Percentiles rank a stretch among this genome's conserved stretches.
phyloP scores from a whole-genome alignment of 2,888 invertebrate genomes.

The Linyphia triangularis region DNA sequence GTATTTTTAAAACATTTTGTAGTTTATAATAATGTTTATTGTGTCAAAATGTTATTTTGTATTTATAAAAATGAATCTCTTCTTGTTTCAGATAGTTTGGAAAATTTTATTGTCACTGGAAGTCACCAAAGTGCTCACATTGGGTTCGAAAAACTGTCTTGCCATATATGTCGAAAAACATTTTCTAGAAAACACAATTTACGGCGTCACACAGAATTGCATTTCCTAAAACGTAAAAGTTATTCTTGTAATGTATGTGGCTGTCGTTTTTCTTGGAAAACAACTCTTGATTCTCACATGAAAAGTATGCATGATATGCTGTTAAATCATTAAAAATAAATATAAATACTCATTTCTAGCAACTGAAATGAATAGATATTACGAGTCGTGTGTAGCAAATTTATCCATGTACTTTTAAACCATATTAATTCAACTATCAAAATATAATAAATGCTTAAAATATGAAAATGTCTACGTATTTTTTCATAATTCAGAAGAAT shows the following conservation, averaged over 20 bases:
- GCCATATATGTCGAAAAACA: constrained; percentile 49
- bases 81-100: constrained; percentile 26
- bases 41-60: too few species aligned
- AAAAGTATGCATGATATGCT: constrained; percentile 29
- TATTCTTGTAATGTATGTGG: constrained; percentile 52
- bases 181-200: constrained; percentile 62
- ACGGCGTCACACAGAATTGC: constrained; percentile 47
- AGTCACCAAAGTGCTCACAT: background rate
- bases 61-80: background rate
- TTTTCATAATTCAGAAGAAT: too few species aligned
- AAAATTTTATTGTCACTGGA: constrained; percentile 20
- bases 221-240: constrained; percentile 53
- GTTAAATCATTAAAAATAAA: background rate
- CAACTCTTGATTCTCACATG: constrained; percentile 52
- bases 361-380: too few species aligned
- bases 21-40: too few species aligned
- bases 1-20: too few species aligned
- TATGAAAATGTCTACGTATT: too few species aligned
- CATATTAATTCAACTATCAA: too few species aligned
- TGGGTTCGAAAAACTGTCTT: constrained; percentile 29
- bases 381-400: too few species aligned
- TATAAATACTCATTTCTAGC: too few species aligned
- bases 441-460: too few species aligned
- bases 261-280: constrained; percentile 60
- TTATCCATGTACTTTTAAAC: too few species aligned